phyloP scores from a whole-genome alignment of 1,140 invertebrate genomes.

The Bombus turneri region DNA sequence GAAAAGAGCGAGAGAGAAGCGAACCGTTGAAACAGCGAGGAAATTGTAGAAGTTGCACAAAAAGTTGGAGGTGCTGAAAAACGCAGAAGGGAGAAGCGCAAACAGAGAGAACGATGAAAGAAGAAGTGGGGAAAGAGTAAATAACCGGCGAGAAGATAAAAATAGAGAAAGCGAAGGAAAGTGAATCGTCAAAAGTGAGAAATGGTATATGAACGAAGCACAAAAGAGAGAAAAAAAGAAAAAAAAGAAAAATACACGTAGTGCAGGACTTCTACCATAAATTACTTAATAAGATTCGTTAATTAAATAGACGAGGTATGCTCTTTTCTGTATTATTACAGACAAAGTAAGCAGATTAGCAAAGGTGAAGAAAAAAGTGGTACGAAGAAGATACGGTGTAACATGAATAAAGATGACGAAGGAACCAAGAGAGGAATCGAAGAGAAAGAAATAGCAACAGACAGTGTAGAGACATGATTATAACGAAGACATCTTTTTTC shows the following conservation, averaged over 20 bases:
- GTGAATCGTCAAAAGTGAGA: no score
- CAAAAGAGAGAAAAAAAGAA: no score
- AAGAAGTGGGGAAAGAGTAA: no score
- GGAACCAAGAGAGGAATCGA: background rate
- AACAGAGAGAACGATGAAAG: background rate
- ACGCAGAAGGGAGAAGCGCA: background rate
- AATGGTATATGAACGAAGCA: no score
- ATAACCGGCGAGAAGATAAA: background rate
- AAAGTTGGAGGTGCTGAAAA: background rate
- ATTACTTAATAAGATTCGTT: no score
- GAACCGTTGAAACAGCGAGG: background rate
- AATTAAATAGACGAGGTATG: background rate
- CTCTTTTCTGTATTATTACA: background rate
- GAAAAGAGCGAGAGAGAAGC: background rate
- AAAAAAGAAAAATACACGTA: no score
- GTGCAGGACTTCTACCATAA: no score
- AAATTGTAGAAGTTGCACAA: no score
- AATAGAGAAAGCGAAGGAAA: background rate
- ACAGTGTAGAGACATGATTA: constrained; percentile 49
- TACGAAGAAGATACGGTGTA: background rate
- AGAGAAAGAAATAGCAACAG: background rate
- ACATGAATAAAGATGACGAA: background rate
- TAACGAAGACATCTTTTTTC: constrained; percentile 77
- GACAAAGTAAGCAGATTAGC: background rate
- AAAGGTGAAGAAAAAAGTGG: background rate